phyloP scores from a whole-genome alignment of 2,113 vertebrate genomes.

The Calypte anna region DNA sequence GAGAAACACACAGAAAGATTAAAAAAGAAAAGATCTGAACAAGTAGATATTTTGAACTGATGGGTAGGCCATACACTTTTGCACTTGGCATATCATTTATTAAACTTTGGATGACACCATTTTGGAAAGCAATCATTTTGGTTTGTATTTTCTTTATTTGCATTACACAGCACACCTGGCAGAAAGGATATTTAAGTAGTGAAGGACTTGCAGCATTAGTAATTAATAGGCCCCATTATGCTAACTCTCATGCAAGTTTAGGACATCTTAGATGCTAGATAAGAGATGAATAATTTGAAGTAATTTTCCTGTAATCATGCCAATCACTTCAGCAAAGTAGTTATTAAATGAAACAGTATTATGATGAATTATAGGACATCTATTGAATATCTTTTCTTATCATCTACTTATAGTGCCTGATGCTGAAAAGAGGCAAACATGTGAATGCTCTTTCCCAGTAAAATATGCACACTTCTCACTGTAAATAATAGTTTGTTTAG shows the following conservation, averaged over 20 bases:
- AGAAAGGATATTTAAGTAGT: slow-evolving; percentile 73
- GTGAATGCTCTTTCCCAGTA: slow-evolving; percentile 69
- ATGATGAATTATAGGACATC: slow-evolving; percentile 86
- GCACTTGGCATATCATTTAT: slow-evolving; percentile 62
- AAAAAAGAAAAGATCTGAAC: not conserved
- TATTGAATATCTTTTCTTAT: slow-evolving; percentile 83
- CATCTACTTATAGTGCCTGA: slow-evolving; percentile 74
- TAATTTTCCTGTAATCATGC: slow-evolving; percentile 88
- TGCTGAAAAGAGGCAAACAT: slow-evolving; percentile 77
- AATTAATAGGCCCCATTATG: slow-evolving; percentile 85
- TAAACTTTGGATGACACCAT: slow-evolving; percentile 65
- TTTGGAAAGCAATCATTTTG: slow-evolving; percentile 56
- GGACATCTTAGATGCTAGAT: slow-evolving; percentile 85
- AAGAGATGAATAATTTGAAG: slow-evolving; percentile 88
- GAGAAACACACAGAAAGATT: not conserved
- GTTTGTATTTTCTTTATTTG: slow-evolving; percentile 76
- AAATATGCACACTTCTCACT: slow-evolving; percentile 74
- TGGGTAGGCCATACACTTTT: not conserved
- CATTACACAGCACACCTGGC: slow-evolving; percentile 73
- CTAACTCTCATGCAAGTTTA: slow-evolving; percentile 83
- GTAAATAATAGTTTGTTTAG: slow-evolving; percentile 84
- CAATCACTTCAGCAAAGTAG: slow-evolving; percentile 88
- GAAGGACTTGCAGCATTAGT: slow-evolving; percentile 82
- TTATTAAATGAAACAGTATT: slow-evolving; percentile 88
- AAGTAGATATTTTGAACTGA: not conserved